These are phyloP conservation scores for Orthonyx spaldingii DNA, from an alignment of 2,113 vertebrate genomes.

Conservation along the genomic window DNA sequence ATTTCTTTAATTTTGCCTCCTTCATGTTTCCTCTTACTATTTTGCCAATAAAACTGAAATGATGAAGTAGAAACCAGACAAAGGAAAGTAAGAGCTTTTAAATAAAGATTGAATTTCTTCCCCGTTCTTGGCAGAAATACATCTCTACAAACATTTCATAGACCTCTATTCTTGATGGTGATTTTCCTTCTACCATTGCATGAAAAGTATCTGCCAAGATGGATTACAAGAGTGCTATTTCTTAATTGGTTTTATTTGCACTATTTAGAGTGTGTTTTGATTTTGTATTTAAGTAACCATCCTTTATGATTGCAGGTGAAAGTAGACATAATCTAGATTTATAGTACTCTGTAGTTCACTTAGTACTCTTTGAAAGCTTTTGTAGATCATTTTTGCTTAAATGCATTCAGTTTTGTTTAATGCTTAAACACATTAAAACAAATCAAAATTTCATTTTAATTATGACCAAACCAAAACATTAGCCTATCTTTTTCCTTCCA, in stretches of 20 bases:
- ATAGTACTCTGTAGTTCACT: background rate
- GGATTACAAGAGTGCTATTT: background rate
- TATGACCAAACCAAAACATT: background rate
- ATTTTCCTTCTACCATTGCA: background rate
- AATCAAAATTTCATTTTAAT: constrained; percentile 36
- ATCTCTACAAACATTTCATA: background rate
- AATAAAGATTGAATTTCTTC: background rate
- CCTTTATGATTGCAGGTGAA: background rate
- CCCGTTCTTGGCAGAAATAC: background rate
- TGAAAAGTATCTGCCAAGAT: background rate
- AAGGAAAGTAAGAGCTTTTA: constrained; percentile 12
- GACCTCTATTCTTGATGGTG: background rate
- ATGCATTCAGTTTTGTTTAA: constrained; percentile 8
- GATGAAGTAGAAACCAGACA: background rate
- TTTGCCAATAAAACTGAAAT: background rate
- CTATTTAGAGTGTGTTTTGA: background rate
- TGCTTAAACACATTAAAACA: constrained; percentile 15
- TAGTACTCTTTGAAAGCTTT: background rate
- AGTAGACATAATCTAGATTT: background rate
- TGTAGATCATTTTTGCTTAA: background rate
- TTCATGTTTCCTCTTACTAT: background rate
- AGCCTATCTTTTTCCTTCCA: background rate
- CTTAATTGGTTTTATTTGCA: background rate
- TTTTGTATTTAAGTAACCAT: background rate
- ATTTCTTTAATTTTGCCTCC: background rate